phyloP scores from a whole-genome alignment of 2,797 vertebrate species.

The Adelosebastes latens region DNA sequence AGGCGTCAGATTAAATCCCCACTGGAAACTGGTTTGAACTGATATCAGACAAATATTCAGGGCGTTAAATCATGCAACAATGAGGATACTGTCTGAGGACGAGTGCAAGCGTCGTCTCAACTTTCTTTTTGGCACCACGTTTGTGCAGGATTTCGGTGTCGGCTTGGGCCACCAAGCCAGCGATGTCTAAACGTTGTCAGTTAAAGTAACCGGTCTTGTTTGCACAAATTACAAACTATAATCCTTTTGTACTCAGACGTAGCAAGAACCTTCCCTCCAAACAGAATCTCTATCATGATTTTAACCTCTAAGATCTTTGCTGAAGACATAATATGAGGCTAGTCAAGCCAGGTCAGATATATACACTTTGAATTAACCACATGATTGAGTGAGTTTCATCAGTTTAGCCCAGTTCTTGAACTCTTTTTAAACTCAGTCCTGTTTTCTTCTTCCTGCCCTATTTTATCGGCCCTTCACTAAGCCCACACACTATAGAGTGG shows the following conservation, averaged over 20 bases:
- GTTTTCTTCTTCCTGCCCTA: neutral
- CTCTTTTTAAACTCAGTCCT: conserved; percentile 4
- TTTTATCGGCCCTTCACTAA: conserved; percentile 15
- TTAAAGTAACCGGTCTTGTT: conserved; percentile 4
- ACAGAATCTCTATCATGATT: neutral
- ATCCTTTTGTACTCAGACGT: neutral
- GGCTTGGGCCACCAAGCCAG: neutral
- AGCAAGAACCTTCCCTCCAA: neutral
- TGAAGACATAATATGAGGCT: neutral
- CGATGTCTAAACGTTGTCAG: conserved; percentile 13
- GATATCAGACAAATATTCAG: conserved; percentile 24
- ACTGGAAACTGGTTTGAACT: conserved; percentile 13
- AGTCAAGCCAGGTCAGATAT: neutral
- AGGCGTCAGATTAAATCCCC: conserved; percentile 3
- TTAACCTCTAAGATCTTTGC: neutral
- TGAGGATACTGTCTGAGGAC: conserved; percentile 33
- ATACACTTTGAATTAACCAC: conserved; percentile 1
- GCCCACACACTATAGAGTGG: neutral
- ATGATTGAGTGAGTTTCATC: conserved; percentile 6
- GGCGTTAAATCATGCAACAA: conserved; percentile 35
- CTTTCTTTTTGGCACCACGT: conserved; percentile 27
- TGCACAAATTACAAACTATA: conserved; percentile 11
- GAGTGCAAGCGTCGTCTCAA: conserved; percentile 22
- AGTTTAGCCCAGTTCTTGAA: neutral
- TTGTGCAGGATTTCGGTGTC: conserved; percentile 11